A percentile compares a stretch with the other conserved stretches of the same genome.
phyloP scores from a whole-genome alignment of 2,888 invertebrate species.

The Palloptera scutellata region DNA sequence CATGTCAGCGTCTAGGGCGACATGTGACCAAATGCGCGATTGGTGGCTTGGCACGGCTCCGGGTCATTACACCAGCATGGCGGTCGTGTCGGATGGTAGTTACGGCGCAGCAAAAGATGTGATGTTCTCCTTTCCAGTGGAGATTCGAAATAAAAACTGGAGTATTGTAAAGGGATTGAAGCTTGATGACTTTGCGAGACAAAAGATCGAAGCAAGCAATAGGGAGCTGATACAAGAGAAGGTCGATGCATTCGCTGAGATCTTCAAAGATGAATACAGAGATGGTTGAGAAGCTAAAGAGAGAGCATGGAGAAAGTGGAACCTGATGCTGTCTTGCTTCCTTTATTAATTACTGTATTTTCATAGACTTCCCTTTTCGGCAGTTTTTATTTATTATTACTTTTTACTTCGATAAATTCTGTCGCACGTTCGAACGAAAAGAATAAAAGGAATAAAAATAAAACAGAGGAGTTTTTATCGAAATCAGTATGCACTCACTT shows the following conservation, averaged over 20 bases:
- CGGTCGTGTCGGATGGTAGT: slow-evolving; percentile 91
- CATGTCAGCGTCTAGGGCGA: slow-evolving; percentile 97
- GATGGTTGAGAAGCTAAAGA: no score
- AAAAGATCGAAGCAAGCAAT: slow-evolving; percentile 82
- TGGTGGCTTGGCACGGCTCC: slow-evolving; percentile 86
- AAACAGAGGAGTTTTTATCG: background rate
- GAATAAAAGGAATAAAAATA: background rate
- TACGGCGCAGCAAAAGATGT: slow-evolving; percentile 88
- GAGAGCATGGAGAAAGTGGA: no score
- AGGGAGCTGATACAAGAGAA: slow-evolving; percentile 87
- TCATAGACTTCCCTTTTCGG: no score
- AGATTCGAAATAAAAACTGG: slow-evolving; percentile 78
- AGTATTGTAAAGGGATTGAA: slow-evolving; percentile 83
- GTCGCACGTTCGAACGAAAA: background rate
- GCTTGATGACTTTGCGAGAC: slow-evolving; percentile 81
- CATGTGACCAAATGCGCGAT: slow-evolving; percentile 93
- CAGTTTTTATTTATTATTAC: background rate
- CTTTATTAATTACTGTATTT: no score
- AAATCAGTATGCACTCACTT: background rate
- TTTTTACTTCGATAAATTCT: background rate
- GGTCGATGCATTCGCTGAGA: slow-evolving; percentile 76
- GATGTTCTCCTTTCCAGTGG: slow-evolving; percentile 93
- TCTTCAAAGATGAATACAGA: no score
- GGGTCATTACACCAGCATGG: slow-evolving; percentile 89
- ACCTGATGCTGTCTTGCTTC: no score